Evolutionary conservation across 2,888 invertebrate species (phyloP), one percentile per base, ranked within the genome.

Genomic region (Lasius fuliginosus): DNA sequence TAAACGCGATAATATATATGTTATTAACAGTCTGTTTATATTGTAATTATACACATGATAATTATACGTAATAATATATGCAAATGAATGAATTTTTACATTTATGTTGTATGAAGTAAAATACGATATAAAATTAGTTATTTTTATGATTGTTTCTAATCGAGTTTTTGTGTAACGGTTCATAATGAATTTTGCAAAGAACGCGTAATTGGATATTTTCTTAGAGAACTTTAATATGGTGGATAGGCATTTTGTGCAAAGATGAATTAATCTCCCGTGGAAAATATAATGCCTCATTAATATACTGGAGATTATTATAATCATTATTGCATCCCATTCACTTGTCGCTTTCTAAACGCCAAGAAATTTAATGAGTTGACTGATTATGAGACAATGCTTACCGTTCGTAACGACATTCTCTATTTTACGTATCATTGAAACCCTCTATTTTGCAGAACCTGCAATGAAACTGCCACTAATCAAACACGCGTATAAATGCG

Each of bases 261-360:
- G 56, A 46, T 68, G 56, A 42, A 81, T 86, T 86, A 86, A 84
- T 85, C 77, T 85, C 27, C 82, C 79, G 79, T 82, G 73, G 40
- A 74, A 77, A 74, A 76, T 82, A 69, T 85, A 83, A 85, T 83
- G 67, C 49, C 67, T 86, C 77, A 73, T 86, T 86, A 86, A 82
- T 74, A 77, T 58, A 62, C 73, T 36, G n/a, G 23, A 42, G 33
- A 74, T 86, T 58, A 71, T 62, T 46, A 65, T 75, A 86, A 71
- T 76, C 36, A 36, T 81, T 73, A 73, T 60, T 75, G 42, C 46
- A 68, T 27, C 67, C 27, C n/a, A 40, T 74, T 71, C 73, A 46
- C 74, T 76, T 76, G 67, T 73, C 62, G 69, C 82, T 85, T 86
- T 86, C 85, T 85, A 85, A 79, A 68, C 46, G 71, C 62, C n/a